Evolutionary conservation across 2,888 invertebrate genomes (phyloP).

Genomic region (Cylloceria caligata): DNA sequence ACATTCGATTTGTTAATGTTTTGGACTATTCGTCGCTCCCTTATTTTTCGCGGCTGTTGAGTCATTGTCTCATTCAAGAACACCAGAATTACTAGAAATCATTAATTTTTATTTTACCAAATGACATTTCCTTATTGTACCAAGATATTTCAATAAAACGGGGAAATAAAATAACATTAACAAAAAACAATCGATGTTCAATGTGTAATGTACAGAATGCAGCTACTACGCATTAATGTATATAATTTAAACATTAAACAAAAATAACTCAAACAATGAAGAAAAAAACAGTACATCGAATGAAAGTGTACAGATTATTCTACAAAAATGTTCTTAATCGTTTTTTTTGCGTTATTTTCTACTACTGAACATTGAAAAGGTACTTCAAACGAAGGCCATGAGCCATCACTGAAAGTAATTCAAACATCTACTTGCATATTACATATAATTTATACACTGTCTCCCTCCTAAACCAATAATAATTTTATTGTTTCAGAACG

Average conservation of each 20-base stretch:
- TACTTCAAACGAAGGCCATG: constrained; percentile 64
- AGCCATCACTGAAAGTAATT: constrained; percentile 61
- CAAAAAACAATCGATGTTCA: constrained; percentile 38
- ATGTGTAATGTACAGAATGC: constrained; percentile 50
- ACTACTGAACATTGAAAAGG: constrained; percentile 69
- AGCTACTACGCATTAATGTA: constrained; percentile 37
- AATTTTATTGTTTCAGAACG: constrained; percentile 51
- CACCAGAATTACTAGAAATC: constrained; percentile 50
- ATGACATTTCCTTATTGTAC: constrained; percentile 51
- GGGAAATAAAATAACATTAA: constrained; percentile 44
- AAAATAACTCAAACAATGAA: constrained; percentile 41
- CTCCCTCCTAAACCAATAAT: constrained; percentile 50
- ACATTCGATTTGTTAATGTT: background rate
- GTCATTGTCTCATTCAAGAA: constrained; percentile 26
- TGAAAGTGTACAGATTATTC: constrained; percentile 64
- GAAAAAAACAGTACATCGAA: constrained; percentile 63
- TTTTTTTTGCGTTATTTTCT: constrained; percentile 58
- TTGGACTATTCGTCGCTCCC: background rate
- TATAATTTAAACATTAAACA: constrained; percentile 36
- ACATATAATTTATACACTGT: constrained; percentile 52
- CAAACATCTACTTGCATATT: constrained; percentile 66
- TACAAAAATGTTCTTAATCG: constrained; percentile 62
- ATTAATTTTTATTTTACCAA: constrained; percentile 56
- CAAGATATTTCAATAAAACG: constrained; percentile 28
- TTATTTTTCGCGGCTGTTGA: background rate